These are phyloP conservation scores for Gopherus evgoodei DNA, from an alignment of 2,113 vertebrate genomes.

Conservation along the genomic window DNA sequence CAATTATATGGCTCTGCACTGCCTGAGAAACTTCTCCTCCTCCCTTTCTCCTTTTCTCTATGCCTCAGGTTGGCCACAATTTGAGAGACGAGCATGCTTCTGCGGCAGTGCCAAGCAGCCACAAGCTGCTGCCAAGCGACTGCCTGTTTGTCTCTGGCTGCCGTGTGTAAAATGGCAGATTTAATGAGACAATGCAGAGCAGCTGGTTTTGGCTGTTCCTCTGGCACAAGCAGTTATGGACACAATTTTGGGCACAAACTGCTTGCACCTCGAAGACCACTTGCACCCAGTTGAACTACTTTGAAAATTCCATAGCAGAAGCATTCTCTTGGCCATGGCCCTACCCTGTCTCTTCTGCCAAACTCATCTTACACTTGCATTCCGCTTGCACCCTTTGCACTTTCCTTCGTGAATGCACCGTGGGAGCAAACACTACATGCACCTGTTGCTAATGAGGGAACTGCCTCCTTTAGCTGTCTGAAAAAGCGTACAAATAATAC, in stretches of 20 bases:
- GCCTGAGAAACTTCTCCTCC: slow-evolving; percentile 19
- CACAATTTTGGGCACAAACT: slow-evolving; percentile 44
- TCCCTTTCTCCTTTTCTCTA: slow-evolving; percentile 35
- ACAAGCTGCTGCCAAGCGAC: slow-evolving; percentile 68
- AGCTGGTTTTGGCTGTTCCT: slow-evolving; percentile 75
- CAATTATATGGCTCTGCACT: slow-evolving; percentile 52
- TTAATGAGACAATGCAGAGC: slow-evolving; percentile 73
- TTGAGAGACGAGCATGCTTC: slow-evolving; percentile 35
- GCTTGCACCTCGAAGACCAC: slow-evolving; percentile 48
- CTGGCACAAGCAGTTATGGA: slow-evolving; percentile 64
- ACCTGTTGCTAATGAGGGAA: neutral
- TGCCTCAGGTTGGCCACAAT: slow-evolving; percentile 57
- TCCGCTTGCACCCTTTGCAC: neutral
- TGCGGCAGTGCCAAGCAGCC: slow-evolving; percentile 68
- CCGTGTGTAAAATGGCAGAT: slow-evolving; percentile 71
- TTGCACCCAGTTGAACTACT: slow-evolving; percentile 54
- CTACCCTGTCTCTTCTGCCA: neutral
- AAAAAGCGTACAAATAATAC: rapidly evolving
- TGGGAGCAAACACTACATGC: neutral
- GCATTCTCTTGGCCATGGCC: neutral
- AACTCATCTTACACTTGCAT: neutral
- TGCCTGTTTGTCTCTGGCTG: slow-evolving; percentile 71
- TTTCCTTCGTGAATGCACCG: rapidly evolving
- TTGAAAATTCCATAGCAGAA: slow-evolving; percentile 36
- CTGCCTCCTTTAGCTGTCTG: rapidly evolving